phyloP scores from a whole-genome alignment of 2,113 vertebrate genomes.

The Hydropotes inermis region DNA sequence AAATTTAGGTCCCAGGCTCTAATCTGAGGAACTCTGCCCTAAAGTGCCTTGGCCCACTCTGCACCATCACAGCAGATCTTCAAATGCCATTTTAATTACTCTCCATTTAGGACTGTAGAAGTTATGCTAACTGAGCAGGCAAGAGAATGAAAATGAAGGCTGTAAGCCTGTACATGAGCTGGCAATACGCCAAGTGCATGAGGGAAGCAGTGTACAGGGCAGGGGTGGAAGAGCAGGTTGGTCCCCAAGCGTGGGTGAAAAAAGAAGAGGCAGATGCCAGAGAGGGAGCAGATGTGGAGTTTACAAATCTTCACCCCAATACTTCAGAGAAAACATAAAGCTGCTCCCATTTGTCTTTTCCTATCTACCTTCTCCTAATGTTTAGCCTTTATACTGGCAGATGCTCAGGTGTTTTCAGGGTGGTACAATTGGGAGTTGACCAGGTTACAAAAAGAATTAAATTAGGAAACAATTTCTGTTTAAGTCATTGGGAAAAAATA shows the following conservation, averaged over 20 bases:
- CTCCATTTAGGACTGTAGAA: not conserved
- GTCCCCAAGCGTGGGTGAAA: not conserved
- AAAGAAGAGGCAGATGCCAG: not conserved
- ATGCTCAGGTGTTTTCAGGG: not conserved
- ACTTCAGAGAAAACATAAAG: not conserved
- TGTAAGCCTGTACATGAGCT: not conserved
- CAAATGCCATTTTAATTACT: not conserved
- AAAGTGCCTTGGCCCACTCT: too few species aligned
- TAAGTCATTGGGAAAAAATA: not conserved
- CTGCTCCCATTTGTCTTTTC: not conserved
- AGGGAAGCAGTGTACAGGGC: not conserved
- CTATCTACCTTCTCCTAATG: not conserved
- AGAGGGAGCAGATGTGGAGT: not conserved
- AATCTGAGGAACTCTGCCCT: not conserved
- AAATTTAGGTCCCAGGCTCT: not conserved
- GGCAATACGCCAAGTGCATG: rapidly evolving
- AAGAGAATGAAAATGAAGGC: not conserved
- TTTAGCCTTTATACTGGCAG: not conserved
- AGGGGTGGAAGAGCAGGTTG: too few species aligned
- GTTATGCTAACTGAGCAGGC: not conserved
- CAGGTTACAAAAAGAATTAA: not conserved
- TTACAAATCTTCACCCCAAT: not conserved
- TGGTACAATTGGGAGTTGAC: not conserved
- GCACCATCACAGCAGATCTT: not conserved
- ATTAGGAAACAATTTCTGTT: not conserved